These are phyloP conservation scores for Mastomys natalensis DNA, from an alignment of 2,113 vertebrate species.

Conservation along the genomic window DNA sequence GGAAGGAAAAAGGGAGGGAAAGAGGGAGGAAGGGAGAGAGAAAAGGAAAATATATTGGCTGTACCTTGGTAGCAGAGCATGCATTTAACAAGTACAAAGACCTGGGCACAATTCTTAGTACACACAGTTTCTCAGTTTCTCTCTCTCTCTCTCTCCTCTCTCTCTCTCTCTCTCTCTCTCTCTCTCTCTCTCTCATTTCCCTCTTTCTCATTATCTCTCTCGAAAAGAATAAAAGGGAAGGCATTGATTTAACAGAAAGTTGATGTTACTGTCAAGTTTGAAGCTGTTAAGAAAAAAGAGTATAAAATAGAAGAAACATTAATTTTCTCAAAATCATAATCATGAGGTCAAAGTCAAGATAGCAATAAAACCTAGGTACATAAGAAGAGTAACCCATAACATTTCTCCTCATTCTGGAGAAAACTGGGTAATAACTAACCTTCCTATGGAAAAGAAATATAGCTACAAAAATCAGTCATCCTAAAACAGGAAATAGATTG, in stretches of 20 bases:
- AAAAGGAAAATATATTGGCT: not conserved
- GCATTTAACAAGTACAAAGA: not conserved
- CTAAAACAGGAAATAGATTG: constrained; percentile 57
- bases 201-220: too few species aligned
- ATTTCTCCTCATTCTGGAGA: constrained; percentile 1
- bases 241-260: not conserved
- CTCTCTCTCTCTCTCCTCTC: not conserved
- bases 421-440: constrained; percentile 43
- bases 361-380: not conserved
- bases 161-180: not conserved
- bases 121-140: not conserved
- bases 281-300: constrained; percentile 7
- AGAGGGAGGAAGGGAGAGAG: too few species aligned
- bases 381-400: constrained; percentile 35
- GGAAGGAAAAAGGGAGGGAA: too few species aligned
- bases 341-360: constrained; percentile 37
- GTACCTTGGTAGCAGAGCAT: not conserved
- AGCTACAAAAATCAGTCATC: constrained; percentile 59
- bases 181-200: too few species aligned
- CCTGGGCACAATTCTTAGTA: not conserved
- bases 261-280: not conserved
- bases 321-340: not conserved
- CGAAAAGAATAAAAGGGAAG: not conserved
- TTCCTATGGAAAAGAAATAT: constrained; percentile 22
- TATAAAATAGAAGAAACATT: constrained; percentile 34